phyloP scores from a whole-genome alignment of 2,113 vertebrate genomes.

The Zootoca vivipara region DNA sequence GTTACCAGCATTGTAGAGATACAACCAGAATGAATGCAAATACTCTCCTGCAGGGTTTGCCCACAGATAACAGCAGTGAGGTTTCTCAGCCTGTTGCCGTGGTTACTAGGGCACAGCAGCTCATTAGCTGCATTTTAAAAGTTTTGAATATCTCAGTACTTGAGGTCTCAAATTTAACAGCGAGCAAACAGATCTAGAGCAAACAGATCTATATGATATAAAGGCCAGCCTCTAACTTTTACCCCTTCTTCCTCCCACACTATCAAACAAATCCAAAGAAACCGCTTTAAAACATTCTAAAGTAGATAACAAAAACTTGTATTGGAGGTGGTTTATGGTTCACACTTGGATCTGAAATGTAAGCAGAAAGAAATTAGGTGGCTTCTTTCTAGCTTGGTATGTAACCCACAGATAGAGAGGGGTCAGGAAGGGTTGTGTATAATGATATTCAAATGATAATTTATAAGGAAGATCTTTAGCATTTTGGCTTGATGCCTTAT shows the following conservation, averaged over 20 bases:
- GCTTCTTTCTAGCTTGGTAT: background rate
- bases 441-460: background rate
- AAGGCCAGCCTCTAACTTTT: constrained; percentile 1
- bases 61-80: background rate
- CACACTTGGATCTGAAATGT: background rate
- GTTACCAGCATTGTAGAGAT: background rate
- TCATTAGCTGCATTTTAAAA: constrained; percentile 62
- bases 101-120: constrained; percentile 52
- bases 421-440: background rate
- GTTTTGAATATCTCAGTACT: background rate
- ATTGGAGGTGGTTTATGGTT: background rate
- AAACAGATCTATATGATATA: constrained; percentile 33
- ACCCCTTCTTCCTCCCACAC: background rate
- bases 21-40: background rate
- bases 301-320: background rate
- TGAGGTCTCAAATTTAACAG: background rate
- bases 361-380: background rate
- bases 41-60: background rate
- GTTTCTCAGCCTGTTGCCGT: background rate
- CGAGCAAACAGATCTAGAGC: constrained; percentile 9
- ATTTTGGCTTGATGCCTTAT: background rate
- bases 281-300: background rate
- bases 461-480: background rate
- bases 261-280: background rate
- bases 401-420: background rate